These are phyloP conservation scores for Cynopterus brachyotis DNA, from an alignment of 2,113 vertebrate species.

Conservation along the genomic window DNA sequence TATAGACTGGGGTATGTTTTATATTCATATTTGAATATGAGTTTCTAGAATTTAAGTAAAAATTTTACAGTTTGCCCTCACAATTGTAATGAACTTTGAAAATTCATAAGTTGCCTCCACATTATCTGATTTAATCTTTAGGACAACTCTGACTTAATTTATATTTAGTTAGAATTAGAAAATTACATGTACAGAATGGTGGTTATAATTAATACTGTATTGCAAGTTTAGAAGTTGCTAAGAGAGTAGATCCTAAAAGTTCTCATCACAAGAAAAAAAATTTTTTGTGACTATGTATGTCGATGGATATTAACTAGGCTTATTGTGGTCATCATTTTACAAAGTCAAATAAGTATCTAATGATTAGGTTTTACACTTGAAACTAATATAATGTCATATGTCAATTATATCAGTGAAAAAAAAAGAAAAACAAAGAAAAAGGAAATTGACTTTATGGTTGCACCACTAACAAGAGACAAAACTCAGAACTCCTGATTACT, in stretches of 20 bases:
- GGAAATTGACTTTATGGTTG: neutral
- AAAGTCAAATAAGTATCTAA: neutral
- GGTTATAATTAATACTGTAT: neutral
- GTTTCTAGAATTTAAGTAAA: neutral
- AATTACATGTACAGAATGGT: neutral
- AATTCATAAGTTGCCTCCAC: neutral
- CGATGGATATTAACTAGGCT: neutral
- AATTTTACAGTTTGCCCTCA: neutral
- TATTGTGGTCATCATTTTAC: neutral
- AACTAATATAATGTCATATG: neutral
- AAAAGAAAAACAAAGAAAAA: neutral
- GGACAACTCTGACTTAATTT: neutral
- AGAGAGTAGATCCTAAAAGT: neutral
- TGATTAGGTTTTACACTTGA: neutral
- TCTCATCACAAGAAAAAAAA: neutral
- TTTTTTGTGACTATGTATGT: neutral
- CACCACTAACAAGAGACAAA: neutral
- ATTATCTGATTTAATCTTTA: constrained; percentile 39
- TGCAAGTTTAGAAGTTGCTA: neutral
- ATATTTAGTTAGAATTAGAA: constrained; percentile 45
- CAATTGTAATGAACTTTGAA: constrained; percentile 8
- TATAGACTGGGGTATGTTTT: neutral
- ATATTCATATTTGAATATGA: neutral
- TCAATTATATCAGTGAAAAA: neutral
- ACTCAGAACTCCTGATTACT: neutral